phyloP scores from a whole-genome alignment of 2,888 invertebrate species.

The Acholoe squamosa region DNA sequence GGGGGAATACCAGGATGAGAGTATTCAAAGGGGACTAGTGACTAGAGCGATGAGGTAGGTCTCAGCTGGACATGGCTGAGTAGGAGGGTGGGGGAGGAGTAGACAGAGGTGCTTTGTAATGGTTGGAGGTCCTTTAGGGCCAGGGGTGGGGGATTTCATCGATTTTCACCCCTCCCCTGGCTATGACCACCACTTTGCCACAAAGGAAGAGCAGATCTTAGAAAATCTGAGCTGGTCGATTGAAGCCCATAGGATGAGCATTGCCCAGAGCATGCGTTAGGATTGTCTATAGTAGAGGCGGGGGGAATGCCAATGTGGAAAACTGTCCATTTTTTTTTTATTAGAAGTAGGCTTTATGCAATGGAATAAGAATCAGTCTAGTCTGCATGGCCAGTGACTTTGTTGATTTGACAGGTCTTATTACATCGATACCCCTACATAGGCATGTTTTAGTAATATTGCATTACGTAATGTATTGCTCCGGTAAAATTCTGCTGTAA shows the following conservation, averaged over 20 bases:
- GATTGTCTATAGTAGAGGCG: too few relatives aligned
- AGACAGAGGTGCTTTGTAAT: not conserved
- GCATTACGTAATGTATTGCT: too few relatives aligned
- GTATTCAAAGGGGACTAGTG: not conserved
- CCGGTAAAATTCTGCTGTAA: too few relatives aligned
- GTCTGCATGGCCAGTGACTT: too few relatives aligned
- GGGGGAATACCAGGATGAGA: not conserved
- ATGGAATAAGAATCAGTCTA: too few relatives aligned
- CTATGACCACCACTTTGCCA: conserved; percentile 14
- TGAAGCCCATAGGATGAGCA: not conserved
- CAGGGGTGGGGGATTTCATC: conserved; percentile 3
- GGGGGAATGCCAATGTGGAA: too few relatives aligned
- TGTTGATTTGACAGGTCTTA: too few relatives aligned
- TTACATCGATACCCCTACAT: too few relatives aligned
- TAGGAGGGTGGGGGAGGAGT: too few relatives aligned
- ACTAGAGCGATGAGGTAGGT: not conserved
- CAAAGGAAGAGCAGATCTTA: conserved; percentile 33
- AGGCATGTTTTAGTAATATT: too few relatives aligned
- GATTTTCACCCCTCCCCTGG: conserved; percentile 7
- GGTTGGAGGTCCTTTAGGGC: not conserved
- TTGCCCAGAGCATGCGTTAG: not conserved
- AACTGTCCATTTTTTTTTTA: too few relatives aligned
- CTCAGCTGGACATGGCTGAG: not conserved
- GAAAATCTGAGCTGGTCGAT: conserved; percentile 22
- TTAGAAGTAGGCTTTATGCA: too few relatives aligned